A percentile compares a stretch with the other conserved stretches of the same genome.
phyloP scores from a whole-genome alignment of 2,797 vertebrate genomes.

The Cirrhinus molitorella region DNA sequence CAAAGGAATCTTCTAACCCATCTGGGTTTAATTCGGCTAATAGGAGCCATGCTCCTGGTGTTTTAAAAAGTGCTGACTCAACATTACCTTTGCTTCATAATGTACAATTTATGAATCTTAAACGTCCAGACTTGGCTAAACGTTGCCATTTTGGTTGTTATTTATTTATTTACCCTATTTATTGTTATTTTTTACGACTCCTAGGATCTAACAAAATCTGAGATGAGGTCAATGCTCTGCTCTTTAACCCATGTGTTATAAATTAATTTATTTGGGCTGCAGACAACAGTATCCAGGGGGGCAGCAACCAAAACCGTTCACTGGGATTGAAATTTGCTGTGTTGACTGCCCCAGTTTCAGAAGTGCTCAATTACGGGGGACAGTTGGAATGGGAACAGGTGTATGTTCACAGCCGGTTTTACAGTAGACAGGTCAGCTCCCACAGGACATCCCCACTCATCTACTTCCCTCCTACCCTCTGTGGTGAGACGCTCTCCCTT shows the following conservation, averaged over 20 bases:
- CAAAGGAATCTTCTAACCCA: slow-evolving; percentile 54
- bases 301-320: slow-evolving; percentile 16
- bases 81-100: slow-evolving; percentile 61
- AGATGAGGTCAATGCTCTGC: slow-evolving; percentile 21
- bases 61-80: slow-evolving; percentile 63
- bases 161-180: slow-evolving; percentile 41
- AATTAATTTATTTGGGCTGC: slow-evolving; percentile 26
- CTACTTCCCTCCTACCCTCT: slow-evolving; percentile 52
- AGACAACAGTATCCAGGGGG: slow-evolving; percentile 40
- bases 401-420: slow-evolving; percentile 54
- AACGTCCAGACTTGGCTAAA: slow-evolving; percentile 38
- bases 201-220: slow-evolving; percentile 25
- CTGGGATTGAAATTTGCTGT: background rate
- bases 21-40: slow-evolving; percentile 62
- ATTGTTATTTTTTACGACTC: slow-evolving; percentile 45
- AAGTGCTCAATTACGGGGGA: slow-evolving; percentile 52
- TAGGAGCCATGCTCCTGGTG: slow-evolving; percentile 56
- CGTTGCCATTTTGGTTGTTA: slow-evolving; percentile 21
- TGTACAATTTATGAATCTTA: slow-evolving; percentile 61
- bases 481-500: slow-evolving; percentile 46
- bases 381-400: slow-evolving; percentile 41
- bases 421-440: slow-evolving; percentile 48
- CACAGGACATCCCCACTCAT: slow-evolving; percentile 52
- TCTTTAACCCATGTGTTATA: slow-evolving; percentile 36
- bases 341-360: slow-evolving; percentile 50